A percentile compares a stretch with the other conserved stretches of the same genome.
Evolutionary conservation across 1,140 invertebrate species (phyloP).

Genomic region (Olivierus martensii): DNA sequence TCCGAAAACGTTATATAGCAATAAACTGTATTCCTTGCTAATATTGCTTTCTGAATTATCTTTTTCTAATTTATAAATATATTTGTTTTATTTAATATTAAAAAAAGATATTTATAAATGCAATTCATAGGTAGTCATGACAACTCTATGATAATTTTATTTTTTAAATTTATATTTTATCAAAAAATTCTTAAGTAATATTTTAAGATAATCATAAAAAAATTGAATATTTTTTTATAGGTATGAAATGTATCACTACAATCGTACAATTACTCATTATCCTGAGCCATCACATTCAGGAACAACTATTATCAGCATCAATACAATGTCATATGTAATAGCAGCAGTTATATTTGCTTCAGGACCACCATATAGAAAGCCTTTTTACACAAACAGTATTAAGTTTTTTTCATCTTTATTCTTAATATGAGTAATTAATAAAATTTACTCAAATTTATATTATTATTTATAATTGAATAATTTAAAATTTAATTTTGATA

Average conservation of each 20-base stretch:
- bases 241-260: conserved; percentile 20
- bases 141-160: no score
- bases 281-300: conserved; percentile 15
- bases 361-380: conserved; percentile 20
- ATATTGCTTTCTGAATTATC: no score
- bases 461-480: no score
- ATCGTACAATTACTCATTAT: conserved; percentile 2
- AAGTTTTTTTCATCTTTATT: conserved; percentile 91
- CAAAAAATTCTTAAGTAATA: background rate
- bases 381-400: conserved; percentile 44
- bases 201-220: background rate
- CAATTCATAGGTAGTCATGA: no score
- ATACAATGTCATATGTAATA: conserved; percentile 23
- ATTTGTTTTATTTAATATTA: no score
- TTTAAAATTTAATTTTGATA: no score
- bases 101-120: no score
- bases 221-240: conserved; percentile 6
- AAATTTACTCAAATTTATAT: background rate
- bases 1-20: no score
- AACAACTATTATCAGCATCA: conserved; percentile 19
- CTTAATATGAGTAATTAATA: background rate
- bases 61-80: no score
- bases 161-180: background rate
- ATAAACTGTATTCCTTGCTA: no score
- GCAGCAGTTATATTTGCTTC: conserved; percentile 24